Percentiles rank a stretch among this genome's conserved stretches.
phyloP scores from a whole-genome alignment of 1,140 invertebrate species.

The Sesamia nonagrioides region DNA sequence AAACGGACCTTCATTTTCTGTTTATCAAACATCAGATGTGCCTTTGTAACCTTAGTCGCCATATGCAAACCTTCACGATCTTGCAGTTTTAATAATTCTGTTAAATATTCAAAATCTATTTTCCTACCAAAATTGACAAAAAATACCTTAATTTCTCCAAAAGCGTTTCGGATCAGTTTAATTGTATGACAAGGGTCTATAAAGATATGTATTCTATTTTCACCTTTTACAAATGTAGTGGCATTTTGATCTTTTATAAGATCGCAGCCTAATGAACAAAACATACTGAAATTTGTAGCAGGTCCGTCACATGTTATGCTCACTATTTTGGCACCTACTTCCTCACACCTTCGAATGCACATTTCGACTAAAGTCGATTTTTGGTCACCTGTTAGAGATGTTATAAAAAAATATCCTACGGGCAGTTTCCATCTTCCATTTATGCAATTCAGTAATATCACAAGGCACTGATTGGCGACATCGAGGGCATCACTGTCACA shows the following conservation, averaged over 20 bases:
- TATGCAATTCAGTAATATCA: slow-evolving; percentile 28
- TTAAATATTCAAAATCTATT: not conserved
- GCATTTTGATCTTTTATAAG: slow-evolving; percentile 2
- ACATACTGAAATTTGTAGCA: slow-evolving; percentile 41
- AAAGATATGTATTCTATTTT: not conserved
- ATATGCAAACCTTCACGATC: slow-evolving; percentile 27
- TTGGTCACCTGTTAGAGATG: slow-evolving; percentile 41
- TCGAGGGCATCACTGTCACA: slow-evolving; percentile 17
- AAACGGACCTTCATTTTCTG: slow-evolving; percentile 53
- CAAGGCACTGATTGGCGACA: slow-evolving; percentile 33
- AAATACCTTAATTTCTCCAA: not conserved
- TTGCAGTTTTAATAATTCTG: slow-evolving; percentile 12
- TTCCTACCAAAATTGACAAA: not conserved
- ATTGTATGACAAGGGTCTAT: slow-evolving; percentile 1
- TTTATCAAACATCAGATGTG: slow-evolving; percentile 37
- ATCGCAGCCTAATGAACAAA: slow-evolving; percentile 29
- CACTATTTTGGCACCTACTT: slow-evolving; percentile 29
- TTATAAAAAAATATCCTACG: slow-evolving; percentile 49
- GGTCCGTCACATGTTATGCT: slow-evolving; percentile 45
- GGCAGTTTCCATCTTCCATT: slow-evolving; percentile 47
- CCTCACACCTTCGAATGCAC: not conserved
- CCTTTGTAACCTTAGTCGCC: slow-evolving; percentile 37
- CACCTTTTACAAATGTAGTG: not conserved
- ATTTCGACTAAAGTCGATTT: not conserved
- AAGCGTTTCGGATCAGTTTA: not conserved